Base-by-base conservation (phyloP, 2,797 vertebrate genomes). In the Arremon aurantiirostris region DNA sequence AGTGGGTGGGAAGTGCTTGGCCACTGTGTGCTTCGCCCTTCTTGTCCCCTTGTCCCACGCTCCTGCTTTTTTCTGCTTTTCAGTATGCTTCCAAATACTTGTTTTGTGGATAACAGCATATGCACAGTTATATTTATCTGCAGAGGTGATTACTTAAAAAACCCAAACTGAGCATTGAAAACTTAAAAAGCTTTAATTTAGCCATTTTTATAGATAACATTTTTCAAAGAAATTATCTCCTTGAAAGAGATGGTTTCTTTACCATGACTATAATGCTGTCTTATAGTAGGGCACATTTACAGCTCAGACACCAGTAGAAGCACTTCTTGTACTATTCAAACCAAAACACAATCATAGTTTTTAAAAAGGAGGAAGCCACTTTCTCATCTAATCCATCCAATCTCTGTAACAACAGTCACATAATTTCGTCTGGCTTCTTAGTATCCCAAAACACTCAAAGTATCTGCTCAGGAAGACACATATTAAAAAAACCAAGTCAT, bases 111-210 rank as follows among this genome's bases (percentile, higher is more conserved):
- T 56, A 91, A 44, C 26, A 70, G 34, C 5, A 32, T 56, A 56
- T 17, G 12, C 42, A 9, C 32, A 34, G 34, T 65, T 83, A 34
- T 46, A 70, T 75, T 85, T 83, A 32, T 66, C 53, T 83, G 59
- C 71, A 88, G 82, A 87, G 53, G 26, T 81, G 57, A 88, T 91
- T 86, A 50, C 50, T 75, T 90, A 27, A 72, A 61, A 87, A 89
- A 64, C 39, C 60, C 21, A 78, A 80, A 75, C 26, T 24, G 35
- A 78, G 39, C 41, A 63, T 0, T 42, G 55, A 70, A 86, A 90
- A 80, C 46, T 37, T 72, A 32, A 76, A 65, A 86, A 82, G 44
- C 68, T 79, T 92, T 93, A 60, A 91, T 91, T 93, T 86, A 44
- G 37, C 47, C 20, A 19, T 83, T 83, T 86, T 41, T 79, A 17